Conservation (phyloP, 2,797 vertebrate species). For the Peromyscus nudipes region DNA sequence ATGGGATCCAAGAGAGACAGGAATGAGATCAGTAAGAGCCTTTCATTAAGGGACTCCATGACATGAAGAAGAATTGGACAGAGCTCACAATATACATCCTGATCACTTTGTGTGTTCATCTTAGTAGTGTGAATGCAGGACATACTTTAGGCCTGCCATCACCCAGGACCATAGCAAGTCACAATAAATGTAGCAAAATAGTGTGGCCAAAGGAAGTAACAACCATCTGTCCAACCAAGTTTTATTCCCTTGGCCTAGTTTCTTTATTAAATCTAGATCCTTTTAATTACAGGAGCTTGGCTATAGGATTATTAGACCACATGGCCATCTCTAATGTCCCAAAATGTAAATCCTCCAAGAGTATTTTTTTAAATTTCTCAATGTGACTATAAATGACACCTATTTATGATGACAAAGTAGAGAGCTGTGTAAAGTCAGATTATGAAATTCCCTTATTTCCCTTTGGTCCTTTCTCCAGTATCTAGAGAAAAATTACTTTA, state of each 20-base stretch:
- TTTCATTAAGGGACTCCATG: background rate
- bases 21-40: background rate
- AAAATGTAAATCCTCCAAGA: background rate
- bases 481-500: background rate
- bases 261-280: constrained; percentile 14
- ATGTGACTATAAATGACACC: background rate
- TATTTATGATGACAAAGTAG: background rate
- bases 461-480: background rate
- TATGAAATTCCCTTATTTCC: background rate
- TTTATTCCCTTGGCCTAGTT: background rate
- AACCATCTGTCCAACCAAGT: background rate
- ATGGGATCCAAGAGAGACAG: background rate
- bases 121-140: background rate
- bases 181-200: background rate
- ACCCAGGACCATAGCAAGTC: background rate
- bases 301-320: background rate
- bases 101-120: background rate
- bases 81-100: background rate
- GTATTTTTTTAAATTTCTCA: background rate
- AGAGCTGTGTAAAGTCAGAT: background rate
- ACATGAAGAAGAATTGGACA: background rate
- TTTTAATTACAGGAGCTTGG: background rate
- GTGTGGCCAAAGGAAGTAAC: background rate
- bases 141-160: background rate
- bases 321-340: background rate